Evolutionary conservation across 2,113 vertebrate species (phyloP).

Genomic region (Nycticebus coucang): DNA sequence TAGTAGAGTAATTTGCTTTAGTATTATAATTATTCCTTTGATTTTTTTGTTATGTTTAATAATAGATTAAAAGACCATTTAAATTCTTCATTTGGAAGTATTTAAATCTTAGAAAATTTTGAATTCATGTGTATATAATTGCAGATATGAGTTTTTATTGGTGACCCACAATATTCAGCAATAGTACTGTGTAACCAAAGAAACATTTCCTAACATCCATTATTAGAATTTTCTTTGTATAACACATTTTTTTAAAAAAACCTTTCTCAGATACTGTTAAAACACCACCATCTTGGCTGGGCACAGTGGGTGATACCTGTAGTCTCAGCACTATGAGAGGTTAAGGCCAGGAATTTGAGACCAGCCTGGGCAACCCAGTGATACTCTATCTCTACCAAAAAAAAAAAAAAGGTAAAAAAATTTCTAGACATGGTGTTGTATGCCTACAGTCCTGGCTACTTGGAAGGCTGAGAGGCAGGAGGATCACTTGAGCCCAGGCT

Average conservation of each 20-base stretch:
- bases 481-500: too few species aligned
- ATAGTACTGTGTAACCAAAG: background rate
- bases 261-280: too few species aligned
- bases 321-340: too few species aligned
- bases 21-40: background rate
- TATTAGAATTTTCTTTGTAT: conserved; percentile 8
- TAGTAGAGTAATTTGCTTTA: background rate
- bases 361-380: too few species aligned
- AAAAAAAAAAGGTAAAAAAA: too few species aligned
- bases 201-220: background rate
- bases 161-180: conserved; percentile 19
- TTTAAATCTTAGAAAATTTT: conserved; percentile 26
- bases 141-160: background rate
- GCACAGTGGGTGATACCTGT: too few species aligned
- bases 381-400: too few species aligned
- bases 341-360: too few species aligned
- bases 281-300: too few species aligned
- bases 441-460: too few species aligned
- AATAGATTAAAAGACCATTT: background rate
- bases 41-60: background rate
- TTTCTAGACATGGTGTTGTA: too few species aligned
- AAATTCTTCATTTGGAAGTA: background rate
- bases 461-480: too few species aligned
- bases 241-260: background rate
- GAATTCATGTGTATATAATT: background rate